phyloP scores from a whole-genome alignment of 2,888 invertebrate genomes.

The Clusia tigrina region DNA sequence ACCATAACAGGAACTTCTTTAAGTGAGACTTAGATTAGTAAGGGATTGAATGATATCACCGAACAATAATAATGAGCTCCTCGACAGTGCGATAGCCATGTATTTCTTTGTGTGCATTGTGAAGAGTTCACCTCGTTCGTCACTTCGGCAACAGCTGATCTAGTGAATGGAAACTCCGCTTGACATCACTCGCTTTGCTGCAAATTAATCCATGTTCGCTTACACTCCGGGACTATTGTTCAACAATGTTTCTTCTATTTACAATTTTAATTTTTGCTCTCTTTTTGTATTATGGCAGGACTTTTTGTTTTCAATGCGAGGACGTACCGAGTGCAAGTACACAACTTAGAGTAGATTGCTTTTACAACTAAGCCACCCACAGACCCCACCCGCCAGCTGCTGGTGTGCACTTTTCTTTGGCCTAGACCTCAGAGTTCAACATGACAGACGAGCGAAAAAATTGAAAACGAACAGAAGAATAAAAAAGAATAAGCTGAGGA shows the following conservation, averaged over 20 bases:
- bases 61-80: too few relatives aligned
- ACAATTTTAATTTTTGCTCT: not conserved
- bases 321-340: too few relatives aligned
- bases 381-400: not conserved
- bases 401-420: not conserved
- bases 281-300: not conserved
- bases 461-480: not conserved
- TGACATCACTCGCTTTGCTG: not conserved
- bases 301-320: not conserved
- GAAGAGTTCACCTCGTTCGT: not conserved
- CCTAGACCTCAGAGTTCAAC: not conserved
- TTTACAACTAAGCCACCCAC: not conserved
- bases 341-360: constrained; percentile 8
- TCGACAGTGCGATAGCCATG: too few relatives aligned
- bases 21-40: too few relatives aligned
- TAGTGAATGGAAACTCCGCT: too few relatives aligned
- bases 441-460: constrained; percentile 1
- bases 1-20: too few relatives aligned
- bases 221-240: not conserved
- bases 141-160: too few relatives aligned
- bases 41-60: too few relatives aligned
- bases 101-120: too few relatives aligned
- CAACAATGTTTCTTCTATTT: not conserved
- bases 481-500: not conserved
- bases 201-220: constrained; percentile 8